Evolutionary conservation across 2,797 vertebrate genomes (phyloP).

Genomic region (Tapirus indicus): DNA sequence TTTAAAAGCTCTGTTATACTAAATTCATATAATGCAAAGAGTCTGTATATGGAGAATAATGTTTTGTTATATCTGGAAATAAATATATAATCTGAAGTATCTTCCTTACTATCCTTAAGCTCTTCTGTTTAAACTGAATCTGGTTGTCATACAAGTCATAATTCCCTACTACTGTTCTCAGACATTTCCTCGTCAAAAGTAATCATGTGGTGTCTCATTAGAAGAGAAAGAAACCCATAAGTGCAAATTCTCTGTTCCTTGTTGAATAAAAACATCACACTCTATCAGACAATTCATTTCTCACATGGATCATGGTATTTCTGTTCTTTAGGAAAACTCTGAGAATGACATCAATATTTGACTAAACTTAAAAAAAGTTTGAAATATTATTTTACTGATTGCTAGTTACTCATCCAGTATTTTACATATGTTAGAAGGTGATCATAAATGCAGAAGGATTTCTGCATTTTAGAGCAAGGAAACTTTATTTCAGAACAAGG

Average conservation of each 20-base stretch:
- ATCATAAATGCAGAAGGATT: background rate
- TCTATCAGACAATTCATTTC: background rate
- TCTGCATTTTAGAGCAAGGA: no score
- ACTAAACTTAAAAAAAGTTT: background rate
- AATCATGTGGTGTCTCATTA: background rate
- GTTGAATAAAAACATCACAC: background rate
- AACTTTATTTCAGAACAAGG: background rate
- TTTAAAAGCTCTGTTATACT: background rate
- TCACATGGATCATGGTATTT: background rate
- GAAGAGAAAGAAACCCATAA: background rate
- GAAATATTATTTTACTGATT: background rate
- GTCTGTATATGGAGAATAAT: background rate
- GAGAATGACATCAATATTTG: background rate
- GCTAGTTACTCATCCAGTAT: background rate
- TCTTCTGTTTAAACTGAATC: background rate
- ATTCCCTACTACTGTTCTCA: background rate
- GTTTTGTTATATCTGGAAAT: background rate
- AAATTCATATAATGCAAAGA: background rate
- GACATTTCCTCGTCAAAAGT: background rate
- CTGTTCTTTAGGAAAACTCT: background rate
- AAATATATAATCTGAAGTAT: background rate
- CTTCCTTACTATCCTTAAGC: background rate
- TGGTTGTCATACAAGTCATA: background rate
- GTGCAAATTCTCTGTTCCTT: background rate
- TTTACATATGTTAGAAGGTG: background rate